Evolutionary conservation across 92 coral and sea anemone genomes (phyloP), one percentile per base, ranked within the genome.

Genomic region (Palythoa grandis): DNA sequence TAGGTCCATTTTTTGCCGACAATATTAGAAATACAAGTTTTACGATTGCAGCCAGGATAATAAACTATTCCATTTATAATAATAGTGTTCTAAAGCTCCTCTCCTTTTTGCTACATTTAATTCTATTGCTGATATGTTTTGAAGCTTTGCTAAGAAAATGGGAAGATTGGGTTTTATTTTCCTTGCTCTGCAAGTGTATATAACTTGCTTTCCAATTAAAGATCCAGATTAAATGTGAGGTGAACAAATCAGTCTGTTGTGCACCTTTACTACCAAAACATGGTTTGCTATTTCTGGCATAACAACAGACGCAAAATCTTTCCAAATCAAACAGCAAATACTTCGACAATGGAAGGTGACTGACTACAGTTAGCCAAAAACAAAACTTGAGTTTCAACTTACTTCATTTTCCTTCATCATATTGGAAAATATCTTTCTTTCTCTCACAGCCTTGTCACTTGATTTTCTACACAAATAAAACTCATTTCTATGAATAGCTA

Each of bases 361-460:
- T 22, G 13, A 35, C 39, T 70, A 54, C 38, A 47, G 58, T 50
- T 75, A 14, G 65, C 65, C 65, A 14, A 58, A 58, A 58, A 4
- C 4, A 58, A 58, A 58, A 19, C 20, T 19, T 29, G 35, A 29
- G 11, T 20, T 7, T 35, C 47, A 29, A 72, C 87, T 83, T 84
- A 94, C 99, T 91, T 95, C 93, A 24, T 91, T 87, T 65, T 82
- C 89, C 85, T 90, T 95, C 90, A 88, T 85, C 86, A 95, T 79
- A 78, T 82, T 87, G 67, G 87, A 88, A 82, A 91, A 88, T 63
- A 75, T 91, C 82, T 93, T 95, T 50, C 99, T 79, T 74, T 97
- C 92, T 84, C 90, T 95, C 4, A 91, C 80, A 78, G 98, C 94
- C 58, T 88, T 87, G 20, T 92, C 99, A 48, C 99, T 95, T 83